phyloP scores from a whole-genome alignment of 64 coral and sea anemone species.

The Actinia equina region DNA sequence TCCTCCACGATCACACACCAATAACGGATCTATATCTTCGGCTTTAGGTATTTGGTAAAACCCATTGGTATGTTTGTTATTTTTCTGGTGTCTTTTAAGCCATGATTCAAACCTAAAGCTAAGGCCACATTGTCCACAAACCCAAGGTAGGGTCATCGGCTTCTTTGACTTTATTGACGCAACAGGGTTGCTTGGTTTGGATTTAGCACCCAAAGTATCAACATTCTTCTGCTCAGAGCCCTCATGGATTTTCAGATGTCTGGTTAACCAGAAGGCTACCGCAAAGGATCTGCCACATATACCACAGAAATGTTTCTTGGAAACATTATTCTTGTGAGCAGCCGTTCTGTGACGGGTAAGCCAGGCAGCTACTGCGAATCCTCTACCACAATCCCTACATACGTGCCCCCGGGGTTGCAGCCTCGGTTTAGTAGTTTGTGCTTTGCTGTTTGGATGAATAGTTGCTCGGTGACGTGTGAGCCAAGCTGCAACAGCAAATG shows the following conservation, averaged over 20 bases:
- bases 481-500: constrained; percentile 20
- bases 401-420: neutral
- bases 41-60: neutral
- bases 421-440: neutral
- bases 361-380: constrained; percentile 22
- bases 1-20: neutral
- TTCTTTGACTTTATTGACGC: neutral
- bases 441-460: neutral
- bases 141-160: neutral
- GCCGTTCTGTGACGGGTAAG: constrained; percentile 20
- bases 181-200: neutral
- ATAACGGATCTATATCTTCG: neutral
- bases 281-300: constrained; percentile 25
- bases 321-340: neutral
- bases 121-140: constrained; percentile 17
- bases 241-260: constrained; percentile 19
- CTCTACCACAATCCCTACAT: constrained; percentile 2
- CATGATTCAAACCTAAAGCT: constrained; percentile 6
- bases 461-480: constrained; percentile 10
- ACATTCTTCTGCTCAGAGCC: neutral
- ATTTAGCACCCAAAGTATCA: neutral
- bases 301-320: neutral
- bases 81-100: constrained; percentile 13
- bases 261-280: constrained; percentile 6
- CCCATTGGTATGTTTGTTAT: neutral